A percentile compares a stretch with the other conserved stretches of the same genome.
Evolutionary conservation across 2,888 invertebrate genomes (phyloP).

Genomic region (Drosophila picticornis): DNA sequence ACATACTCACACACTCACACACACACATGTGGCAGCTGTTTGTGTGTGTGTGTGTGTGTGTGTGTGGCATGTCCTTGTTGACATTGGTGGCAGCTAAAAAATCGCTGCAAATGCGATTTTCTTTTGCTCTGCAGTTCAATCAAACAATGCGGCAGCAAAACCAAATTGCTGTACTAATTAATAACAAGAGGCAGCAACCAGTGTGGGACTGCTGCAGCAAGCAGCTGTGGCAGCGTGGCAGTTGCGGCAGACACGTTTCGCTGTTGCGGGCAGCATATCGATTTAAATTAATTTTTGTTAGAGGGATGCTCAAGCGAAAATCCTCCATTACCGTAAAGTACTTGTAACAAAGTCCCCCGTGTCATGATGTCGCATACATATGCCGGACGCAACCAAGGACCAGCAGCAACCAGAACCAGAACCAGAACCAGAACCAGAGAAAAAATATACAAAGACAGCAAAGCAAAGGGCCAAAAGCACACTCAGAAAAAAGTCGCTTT

Average conservation of each 20-base stretch:
- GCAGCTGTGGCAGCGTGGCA: slow-evolving; percentile 7
- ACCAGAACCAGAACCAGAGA: slow-evolving; percentile 21
- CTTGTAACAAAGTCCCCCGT: slow-evolving; percentile 82
- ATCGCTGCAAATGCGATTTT: slow-evolving; percentile 24
- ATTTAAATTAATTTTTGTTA: slow-evolving; percentile 85
- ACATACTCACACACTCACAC: not conserved
- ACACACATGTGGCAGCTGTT: slow-evolving; percentile 16
- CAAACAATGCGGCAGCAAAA: slow-evolving; percentile 43
- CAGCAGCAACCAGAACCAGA: slow-evolving; percentile 27
- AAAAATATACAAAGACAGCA: slow-evolving; percentile 25
- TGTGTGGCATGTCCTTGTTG: slow-evolving; percentile 74
- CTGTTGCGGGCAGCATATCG: slow-evolving; percentile 80
- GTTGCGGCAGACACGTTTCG: slow-evolving; percentile 55
- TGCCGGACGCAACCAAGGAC: slow-evolving; percentile 50
- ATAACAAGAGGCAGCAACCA: slow-evolving; percentile 47
- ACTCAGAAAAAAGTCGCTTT: slow-evolving; percentile 3
- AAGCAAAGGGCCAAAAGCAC: slow-evolving; percentile 30
- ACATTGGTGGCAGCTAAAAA: slow-evolving; percentile 50
- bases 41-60: slow-evolving; percentile 64
- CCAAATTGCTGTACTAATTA: slow-evolving; percentile 72
- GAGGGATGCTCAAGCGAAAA: slow-evolving; percentile 85
- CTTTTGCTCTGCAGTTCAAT: slow-evolving; percentile 49
- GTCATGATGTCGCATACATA: slow-evolving; percentile 77
- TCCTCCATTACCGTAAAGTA: slow-evolving; percentile 85
- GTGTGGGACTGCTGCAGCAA: slow-evolving; percentile 3